Base-by-base conservation (phyloP, 2,113 vertebrate genomes). In the Poeciliopsis prolifica region DNA sequence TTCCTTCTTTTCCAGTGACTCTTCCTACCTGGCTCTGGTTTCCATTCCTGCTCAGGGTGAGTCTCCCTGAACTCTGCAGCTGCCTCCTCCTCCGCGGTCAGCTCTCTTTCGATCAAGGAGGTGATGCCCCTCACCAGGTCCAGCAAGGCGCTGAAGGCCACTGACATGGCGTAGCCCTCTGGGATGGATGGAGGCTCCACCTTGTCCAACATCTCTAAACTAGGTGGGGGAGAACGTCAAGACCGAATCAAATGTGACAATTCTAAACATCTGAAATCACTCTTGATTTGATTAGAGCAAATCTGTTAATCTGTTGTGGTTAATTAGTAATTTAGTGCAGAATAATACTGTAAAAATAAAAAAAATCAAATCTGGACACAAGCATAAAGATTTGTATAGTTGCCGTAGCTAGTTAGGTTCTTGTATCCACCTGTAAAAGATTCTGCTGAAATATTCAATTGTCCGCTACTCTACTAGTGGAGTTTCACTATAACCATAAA, bases 121-220 rank as follows among this genome's bases (percentile, higher is more conserved):
- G 98, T 99, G 87, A 99, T 98, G 78, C 98, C 97, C 78, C 98
- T 94, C 60, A 99, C 98, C 82, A 99, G 96, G 93, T 99, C 98
- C 64, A 99, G 88, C 68, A 99, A 94, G 79, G 97, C 98, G 22
- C 97, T 97, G 91, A 99, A 99, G 68, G 98, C 97, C 92, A 99
- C 98, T 0, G 98, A 99, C 97, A 99, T 97, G 72, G 97, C 97
- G 60, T 99, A 99, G 74, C 98, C 98, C 88, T 99, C 98, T 44
- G 98, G 97, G 88, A 99, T 99, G 26, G 95, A 97, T 28, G 98
- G 98, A 1, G 98, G 98, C 85, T 99, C 98, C 66, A 99, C 98
- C 91, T 99, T 99, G 90, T 99, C 98, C 89, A 99, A 90, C 97
- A 99, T 98, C 91, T 99, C 98, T 68, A 99, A 91, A 92, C 98